Evolutionary conservation across 2,113 vertebrate species (phyloP), one percentile per base, ranked within the genome.

Genomic region (Mirza zaza): DNA sequence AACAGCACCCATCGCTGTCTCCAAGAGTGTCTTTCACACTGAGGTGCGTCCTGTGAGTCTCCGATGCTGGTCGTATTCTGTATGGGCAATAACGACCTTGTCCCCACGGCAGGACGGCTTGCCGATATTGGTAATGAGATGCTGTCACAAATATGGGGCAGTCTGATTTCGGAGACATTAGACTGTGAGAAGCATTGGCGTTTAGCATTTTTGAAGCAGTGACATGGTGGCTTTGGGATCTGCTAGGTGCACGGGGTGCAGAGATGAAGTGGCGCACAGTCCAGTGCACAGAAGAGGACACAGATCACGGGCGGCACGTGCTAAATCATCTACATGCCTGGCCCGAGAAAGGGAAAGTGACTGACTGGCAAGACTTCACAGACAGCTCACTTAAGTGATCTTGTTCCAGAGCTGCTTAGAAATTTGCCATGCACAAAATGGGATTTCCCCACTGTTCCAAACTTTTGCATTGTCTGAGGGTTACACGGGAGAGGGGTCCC

Each of bases 51-150:
- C 0, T 8, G 25, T 17, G 63, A 2, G 4, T 36, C 39, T 71
- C 36, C 48, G 34, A 70, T 1, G 11, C 25, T 57, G n/a, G 21
- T 39, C 20, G 2, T 45, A 32, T 34, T 34, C 42, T 8, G 3
- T 25, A 2, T 42, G 15, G 17, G n/a, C 18, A 11, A 4, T 39
- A 25, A 63, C 0, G 5, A 65, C 63, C 6, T 13, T 0, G 1
- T 77, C 48, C 87, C 87, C 77, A 14, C 21, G 14, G 27, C 59
- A 70, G 20, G 17, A 45, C 6, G 0, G n/a, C 52, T 50, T 70
- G 21, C 55, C 20, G 71, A 27, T n/a, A 23, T 55, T 25, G 21
- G 23, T 61, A 61, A 32, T 29, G 73, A 89, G 6, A 68, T 52
- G 42, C 42, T 25, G 1, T 55, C 12, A 39, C 3, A 6, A 79